Evolutionary conservation across 2,888 invertebrate genomes (phyloP), one percentile per base, ranked within the genome.

Genomic region (Cheilosia scutellata): DNA sequence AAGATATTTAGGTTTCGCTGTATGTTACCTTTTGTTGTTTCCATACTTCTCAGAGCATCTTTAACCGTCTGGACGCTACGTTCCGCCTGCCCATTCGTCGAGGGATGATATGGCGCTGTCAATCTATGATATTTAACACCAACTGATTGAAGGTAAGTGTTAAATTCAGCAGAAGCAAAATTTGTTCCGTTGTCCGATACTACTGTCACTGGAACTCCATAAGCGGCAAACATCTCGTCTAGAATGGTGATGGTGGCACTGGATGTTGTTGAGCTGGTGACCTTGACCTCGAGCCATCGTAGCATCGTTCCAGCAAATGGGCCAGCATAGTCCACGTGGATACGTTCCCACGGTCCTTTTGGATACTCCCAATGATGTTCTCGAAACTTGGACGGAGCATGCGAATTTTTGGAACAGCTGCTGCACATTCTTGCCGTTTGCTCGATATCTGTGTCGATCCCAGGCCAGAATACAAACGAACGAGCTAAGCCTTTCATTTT

Each of bases 321-420:
- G 9, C 92, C 92, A 7, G 92, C 91, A 88, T 91, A 93, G 86
- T 93, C 93, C 5, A 91, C 88, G 87, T 93, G 92, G 4, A 92
- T 80, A 20, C 92, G 84, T 70, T 91, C 88, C 90, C 90, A 91
- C 1, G 90, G 89, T 58, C 87, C 77, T n/a, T 82, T 87, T n/a
- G 90, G 82, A 62, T 89, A 88, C 51, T 76, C 77, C 78, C 88
- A 89, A 33, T 62, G 51, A 37, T 63, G 44, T 25, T 55, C 20
- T 5, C 42, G 42, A 44, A 62, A 44, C 57, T 47, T 58, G n/a
- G 58, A 25, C 25, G 55, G 47, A 2, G 63, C 51, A 31, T 63
- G 44, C n/a, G 31, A 20, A 57, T 49, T 6, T 20, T 25, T n/a
- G 0, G 49, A 49, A 63, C 66, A 68, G 1, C 16, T 55, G 13